phyloP scores from a whole-genome alignment of 2,113 vertebrate genomes.

The Genyomyrus donnyi region DNA sequence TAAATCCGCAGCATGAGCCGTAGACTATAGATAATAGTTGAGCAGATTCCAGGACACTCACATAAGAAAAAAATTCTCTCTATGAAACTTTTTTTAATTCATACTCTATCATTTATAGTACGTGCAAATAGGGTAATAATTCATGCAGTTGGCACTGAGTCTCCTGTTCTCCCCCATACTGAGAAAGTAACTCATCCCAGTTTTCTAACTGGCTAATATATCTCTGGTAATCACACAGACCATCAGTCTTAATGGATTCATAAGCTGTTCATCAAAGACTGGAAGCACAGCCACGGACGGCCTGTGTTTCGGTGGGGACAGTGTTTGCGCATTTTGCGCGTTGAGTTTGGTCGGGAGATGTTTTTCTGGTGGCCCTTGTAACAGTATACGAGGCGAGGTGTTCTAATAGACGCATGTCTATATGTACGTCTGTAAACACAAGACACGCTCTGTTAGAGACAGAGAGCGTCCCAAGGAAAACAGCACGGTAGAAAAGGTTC shows the following conservation, averaged over 20 bases:
- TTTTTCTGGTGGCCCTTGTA: constrained; percentile 26
- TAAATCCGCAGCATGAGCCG: not conserved
- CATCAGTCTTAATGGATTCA: not conserved
- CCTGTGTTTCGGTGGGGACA: constrained; percentile 40
- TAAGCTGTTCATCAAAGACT: constrained; percentile 24
- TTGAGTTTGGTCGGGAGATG: constrained; percentile 20
- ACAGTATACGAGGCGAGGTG: constrained; percentile 32
- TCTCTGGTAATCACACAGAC: not conserved
- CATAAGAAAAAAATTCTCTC: not conserved
- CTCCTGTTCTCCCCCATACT: not conserved
- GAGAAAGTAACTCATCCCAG: constrained; percentile 11
- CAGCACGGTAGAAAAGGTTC: constrained; percentile 38
- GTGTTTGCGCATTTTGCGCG: constrained; percentile 25
- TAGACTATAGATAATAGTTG: not conserved
- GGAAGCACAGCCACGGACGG: constrained; percentile 33
- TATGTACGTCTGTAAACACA: constrained; percentile 43
- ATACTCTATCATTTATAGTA: not conserved
- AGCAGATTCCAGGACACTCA: not conserved
- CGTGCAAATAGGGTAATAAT: not conserved
- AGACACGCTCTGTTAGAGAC: constrained; percentile 41
- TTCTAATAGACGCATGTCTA: constrained; percentile 25
- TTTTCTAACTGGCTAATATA: not conserved
- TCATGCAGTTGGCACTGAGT: not conserved
- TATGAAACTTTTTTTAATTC: not conserved
- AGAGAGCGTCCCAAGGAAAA: constrained; percentile 44